Evolutionary conservation across 2,888 invertebrate species (phyloP).

Genomic region (Hirtodrosophila cameraria): DNA sequence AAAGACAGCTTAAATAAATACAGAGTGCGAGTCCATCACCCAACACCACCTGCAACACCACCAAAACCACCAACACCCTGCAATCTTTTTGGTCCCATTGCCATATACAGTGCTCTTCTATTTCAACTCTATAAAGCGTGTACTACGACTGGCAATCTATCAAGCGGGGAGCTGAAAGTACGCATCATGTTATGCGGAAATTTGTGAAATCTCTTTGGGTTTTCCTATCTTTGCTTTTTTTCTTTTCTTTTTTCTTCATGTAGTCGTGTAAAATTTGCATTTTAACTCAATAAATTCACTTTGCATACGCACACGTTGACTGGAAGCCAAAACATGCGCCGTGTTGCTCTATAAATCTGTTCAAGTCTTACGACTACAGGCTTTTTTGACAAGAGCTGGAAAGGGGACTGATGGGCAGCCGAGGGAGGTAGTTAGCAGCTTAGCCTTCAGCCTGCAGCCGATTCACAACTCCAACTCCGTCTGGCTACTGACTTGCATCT

Average conservation of each 20-base stretch:
- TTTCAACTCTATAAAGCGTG: not conserved
- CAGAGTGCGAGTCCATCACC: conserved; percentile 45
- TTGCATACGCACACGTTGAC: conserved; percentile 76
- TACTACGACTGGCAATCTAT: conserved; percentile 64
- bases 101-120: not conserved
- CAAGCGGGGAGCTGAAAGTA: conserved; percentile 51
- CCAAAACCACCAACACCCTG: conserved; percentile 2
- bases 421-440: conserved; percentile 40
- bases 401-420: not conserved
- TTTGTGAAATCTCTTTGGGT: conserved; percentile 70
- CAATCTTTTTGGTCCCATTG: conserved; percentile 1
- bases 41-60: conserved; percentile 19
- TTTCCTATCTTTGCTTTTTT: conserved; percentile 16
- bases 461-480: conserved; percentile 15
- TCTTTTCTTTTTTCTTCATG: conserved; percentile 21
- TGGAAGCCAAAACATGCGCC: conserved; percentile 65
- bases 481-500: conserved; percentile 51
- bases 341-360: conserved; percentile 77
- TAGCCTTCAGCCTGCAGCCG: conserved; percentile 41
- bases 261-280: conserved; percentile 81
- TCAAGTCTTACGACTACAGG: conserved; percentile 28
- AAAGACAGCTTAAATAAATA: conserved; percentile 77
- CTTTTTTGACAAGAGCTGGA: no score
- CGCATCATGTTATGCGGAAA: conserved; percentile 72
- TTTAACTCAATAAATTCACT: conserved; percentile 84